Percentiles rank a stretch among this genome's conserved stretches.
Evolutionary conservation across 2,113 vertebrate genomes (phyloP).

Genomic region (Oncorhynchus keta): DNA sequence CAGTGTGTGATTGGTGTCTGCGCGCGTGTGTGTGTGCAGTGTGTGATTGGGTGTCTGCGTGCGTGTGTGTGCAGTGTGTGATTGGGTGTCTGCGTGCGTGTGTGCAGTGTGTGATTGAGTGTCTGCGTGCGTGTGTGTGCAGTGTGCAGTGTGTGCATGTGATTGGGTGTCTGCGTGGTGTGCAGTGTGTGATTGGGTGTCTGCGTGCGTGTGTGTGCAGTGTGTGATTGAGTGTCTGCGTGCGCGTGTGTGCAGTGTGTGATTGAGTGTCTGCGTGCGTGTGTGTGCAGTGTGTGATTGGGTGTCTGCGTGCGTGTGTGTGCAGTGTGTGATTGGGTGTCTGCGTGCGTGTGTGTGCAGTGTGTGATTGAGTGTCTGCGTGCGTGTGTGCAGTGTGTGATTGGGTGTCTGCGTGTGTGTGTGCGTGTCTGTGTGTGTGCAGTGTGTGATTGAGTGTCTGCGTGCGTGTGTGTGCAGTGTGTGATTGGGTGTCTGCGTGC

Average conservation of each 20-base stretch:
- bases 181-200: conserved; percentile 27
- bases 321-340: conserved; percentile 26
- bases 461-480: not conserved
- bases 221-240: conserved; percentile 23
- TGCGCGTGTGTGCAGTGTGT: not conserved
- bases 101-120: too few relatives aligned
- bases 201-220: not conserved
- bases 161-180: conserved; percentile 18
- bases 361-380: conserved; percentile 22
- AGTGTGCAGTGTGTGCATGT: too few relatives aligned
- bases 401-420: too few relatives aligned
- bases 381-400: not conserved
- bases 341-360: not conserved
- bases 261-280: conserved; percentile 12
- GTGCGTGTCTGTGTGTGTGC: conserved; percentile 32
- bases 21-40: conserved; percentile 20
- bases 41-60: conserved; percentile 11
- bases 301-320: conserved; percentile 1
- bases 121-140: not conserved
- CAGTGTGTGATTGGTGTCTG: conserved; percentile 4
- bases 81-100: too few relatives aligned
- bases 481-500: conserved; percentile 19
- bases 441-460: too few relatives aligned
- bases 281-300: conserved; percentile 14
- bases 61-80: not conserved